These are phyloP conservation scores for Passer montanus DNA, from an alignment of 2,113 vertebrate genomes.

Conservation along the genomic window DNA sequence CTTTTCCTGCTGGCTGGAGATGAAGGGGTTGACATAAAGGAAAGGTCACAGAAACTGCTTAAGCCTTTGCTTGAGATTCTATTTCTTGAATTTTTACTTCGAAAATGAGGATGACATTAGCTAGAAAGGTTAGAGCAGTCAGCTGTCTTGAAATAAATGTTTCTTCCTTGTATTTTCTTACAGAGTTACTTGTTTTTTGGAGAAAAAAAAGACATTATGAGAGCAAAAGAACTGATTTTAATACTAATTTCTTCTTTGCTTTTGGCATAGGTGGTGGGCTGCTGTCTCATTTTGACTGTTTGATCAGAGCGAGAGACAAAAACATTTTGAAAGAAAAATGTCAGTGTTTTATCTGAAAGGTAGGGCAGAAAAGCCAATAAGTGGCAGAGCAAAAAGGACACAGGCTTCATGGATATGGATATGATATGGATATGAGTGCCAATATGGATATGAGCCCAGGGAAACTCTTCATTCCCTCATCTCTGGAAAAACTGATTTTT, in stretches of 20 bases:
- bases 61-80: not conserved
- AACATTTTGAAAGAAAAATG: not conserved
- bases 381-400: not conserved
- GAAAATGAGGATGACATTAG: not conserved
- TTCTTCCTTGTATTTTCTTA: not conserved
- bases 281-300: not conserved
- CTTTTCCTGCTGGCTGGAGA: not conserved
- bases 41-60: not conserved
- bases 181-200: not conserved
- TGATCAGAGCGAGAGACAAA: not conserved
- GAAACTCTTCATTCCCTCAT: not conserved
- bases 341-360: not conserved
- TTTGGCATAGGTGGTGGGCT: not conserved
- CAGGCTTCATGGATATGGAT: not conserved
- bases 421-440: no score
- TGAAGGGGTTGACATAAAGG: not conserved
- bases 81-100: not conserved
- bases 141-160: not conserved
- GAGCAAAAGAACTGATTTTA: not conserved
- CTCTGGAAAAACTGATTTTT: not conserved
- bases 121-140: not conserved
- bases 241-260: not conserved
- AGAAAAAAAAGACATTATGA: not conserved
- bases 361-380: not conserved
- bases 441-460: not conserved